phyloP scores from a whole-genome alignment of 2,888 invertebrate genomes.

The Drosophila anomelani region DNA sequence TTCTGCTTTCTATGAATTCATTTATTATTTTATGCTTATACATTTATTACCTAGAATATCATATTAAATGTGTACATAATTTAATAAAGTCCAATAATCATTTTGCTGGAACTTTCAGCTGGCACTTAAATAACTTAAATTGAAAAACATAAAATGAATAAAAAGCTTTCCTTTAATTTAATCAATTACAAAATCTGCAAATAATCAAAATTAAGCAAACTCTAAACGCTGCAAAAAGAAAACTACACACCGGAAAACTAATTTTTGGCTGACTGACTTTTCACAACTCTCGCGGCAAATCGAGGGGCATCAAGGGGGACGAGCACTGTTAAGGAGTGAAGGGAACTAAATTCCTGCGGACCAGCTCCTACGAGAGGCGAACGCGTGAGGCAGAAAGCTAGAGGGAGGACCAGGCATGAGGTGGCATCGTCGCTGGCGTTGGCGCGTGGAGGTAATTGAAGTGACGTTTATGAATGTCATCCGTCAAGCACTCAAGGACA shows the following conservation, averaged over 20 bases:
- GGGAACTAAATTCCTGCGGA: slow-evolving; percentile 12
- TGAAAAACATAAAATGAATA: not conserved
- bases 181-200: slow-evolving; percentile 4
- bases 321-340: not conserved
- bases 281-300: slow-evolving; percentile 66
- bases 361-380: not conserved
- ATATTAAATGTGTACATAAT: not conserved
- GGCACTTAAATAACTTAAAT: not conserved
- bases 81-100: not conserved
- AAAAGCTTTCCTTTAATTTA: not conserved
- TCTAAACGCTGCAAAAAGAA: slow-evolving; percentile 26
- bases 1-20: not conserved
- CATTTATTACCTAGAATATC: not conserved
- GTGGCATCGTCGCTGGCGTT: slow-evolving; percentile 57
- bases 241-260: slow-evolving; percentile 30
- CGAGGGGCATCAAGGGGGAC: slow-evolving; percentile 6
- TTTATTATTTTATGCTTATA: not conserved
- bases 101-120: not conserved
- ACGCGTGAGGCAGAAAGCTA: slow-evolving; percentile 4
- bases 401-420: slow-evolving; percentile 10
- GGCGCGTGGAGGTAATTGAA: slow-evolving; percentile 81
- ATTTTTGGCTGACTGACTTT: slow-evolving; percentile 72
- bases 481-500: slow-evolving; percentile 79
- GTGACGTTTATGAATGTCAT: slow-evolving; percentile 83
- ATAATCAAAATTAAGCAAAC: not conserved